A percentile compares a stretch with the other conserved stretches of the same genome.
Evolutionary conservation across 2,113 vertebrate genomes (phyloP).

Genomic region (Oriolus oriolus): DNA sequence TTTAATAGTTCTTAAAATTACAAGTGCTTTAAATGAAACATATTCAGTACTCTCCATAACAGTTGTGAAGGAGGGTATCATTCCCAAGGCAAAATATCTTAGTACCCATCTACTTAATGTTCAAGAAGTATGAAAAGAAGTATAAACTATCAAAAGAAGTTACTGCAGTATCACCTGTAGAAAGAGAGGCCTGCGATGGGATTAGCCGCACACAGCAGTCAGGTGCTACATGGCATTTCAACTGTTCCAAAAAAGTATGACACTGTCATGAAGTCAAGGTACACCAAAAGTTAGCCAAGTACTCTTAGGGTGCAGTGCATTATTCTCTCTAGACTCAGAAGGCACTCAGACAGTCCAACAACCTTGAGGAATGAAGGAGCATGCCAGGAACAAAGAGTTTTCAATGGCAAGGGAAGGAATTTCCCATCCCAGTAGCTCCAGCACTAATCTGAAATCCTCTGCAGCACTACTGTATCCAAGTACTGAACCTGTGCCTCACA

Average conservation of each 20-base stretch:
- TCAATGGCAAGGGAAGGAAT: neutral
- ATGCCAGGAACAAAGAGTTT: neutral
- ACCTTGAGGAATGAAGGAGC: neutral
- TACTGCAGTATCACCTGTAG: neutral
- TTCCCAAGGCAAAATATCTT: neutral
- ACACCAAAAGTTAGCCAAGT: neutral
- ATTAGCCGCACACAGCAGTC: neutral
- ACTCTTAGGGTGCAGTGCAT: neutral
- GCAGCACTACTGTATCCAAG: neutral
- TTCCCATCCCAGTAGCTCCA: neutral
- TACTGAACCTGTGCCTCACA: neutral
- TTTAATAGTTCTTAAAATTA: neutral
- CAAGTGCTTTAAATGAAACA: neutral
- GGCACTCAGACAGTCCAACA: neutral
- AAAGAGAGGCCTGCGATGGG: neutral
- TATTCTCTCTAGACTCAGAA: neutral
- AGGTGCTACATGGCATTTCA: neutral
- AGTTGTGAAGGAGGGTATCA: neutral
- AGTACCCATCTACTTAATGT: neutral
- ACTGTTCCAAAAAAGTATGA: neutral
- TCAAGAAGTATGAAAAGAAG: neutral
- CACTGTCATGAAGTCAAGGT: neutral
- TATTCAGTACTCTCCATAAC: neutral
- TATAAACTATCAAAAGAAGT: neutral
- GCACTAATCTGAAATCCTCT: neutral